Evolutionary conservation across 2,888 invertebrate genomes (phyloP), one percentile per base, ranked within the genome.

Genomic region (Athetis lepigone): DNA sequence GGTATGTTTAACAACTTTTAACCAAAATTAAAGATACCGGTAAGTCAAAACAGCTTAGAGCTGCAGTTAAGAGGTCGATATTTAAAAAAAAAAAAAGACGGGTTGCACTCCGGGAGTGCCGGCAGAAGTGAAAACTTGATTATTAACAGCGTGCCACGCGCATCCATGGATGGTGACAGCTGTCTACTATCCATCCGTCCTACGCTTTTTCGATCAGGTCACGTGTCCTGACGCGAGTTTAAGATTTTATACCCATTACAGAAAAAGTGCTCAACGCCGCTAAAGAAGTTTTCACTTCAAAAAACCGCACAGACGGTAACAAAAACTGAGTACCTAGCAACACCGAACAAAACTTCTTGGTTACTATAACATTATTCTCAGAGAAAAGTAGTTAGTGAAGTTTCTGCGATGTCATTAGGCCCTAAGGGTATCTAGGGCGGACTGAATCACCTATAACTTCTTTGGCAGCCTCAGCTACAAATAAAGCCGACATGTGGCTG

Each of bases 401-500:
- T 56, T 50, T 40, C 18, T 36, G 11, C 13, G 45, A 50, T 29
- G 36, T 21, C n/a, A 54, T 40, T 68, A 40, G 40, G 46, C 33
- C 39, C 19, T 37, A 43, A 70, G 49, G 43, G n/a, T 27, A 43
- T 9, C 16, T 13, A 21, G 18, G 18, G 49, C 47, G 11, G 7
- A 6, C 5, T 16, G 25, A 51, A 68, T 49, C 49, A 49, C 11
- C 43, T 21, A 40, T 13, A 51, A 40, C 43, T 73, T 54, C 23
- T 50, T 59, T 21, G 19, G 19, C 45, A n/a, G 11, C 16, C 23
- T 50, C 7, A 13, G 29, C 16, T 23, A 64, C 77, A 58, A 71
- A 70, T 50, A 63, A 64, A 71, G 57, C 57, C 65, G 13, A 64
- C 76, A 49, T 63, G 55, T 64, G 18, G 46, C 46, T 49, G 25